phyloP scores from a whole-genome alignment of 2,888 invertebrate genomes.

The Drosophila nigricruria region DNA sequence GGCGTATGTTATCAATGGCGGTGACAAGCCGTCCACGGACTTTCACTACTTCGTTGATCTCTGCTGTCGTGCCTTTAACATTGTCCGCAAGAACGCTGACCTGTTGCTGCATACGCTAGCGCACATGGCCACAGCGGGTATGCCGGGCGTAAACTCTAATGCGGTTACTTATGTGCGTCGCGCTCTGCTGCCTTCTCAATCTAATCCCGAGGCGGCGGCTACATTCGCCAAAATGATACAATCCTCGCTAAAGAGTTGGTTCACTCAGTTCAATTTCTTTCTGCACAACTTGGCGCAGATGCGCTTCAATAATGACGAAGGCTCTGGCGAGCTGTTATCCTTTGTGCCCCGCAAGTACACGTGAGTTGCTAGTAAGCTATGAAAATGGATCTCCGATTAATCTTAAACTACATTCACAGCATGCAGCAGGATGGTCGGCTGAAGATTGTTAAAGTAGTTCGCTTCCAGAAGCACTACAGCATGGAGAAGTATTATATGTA shows the following conservation, averaged over 20 bases:
- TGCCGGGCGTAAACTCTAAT: conserved; percentile 92
- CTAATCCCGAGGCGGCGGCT: conserved; percentile 98
- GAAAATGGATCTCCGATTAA: background rate
- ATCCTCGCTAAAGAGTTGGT: conserved; percentile 95
- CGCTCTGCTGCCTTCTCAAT: conserved; percentile 94
- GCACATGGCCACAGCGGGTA: conserved; percentile 87
- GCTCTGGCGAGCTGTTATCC: conserved; percentile 92
- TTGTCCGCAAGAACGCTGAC: conserved; percentile 95
- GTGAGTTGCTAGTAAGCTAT: conserved; percentile 87
- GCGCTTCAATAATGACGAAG: conserved; percentile 95
- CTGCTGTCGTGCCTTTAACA: conserved; percentile 98
- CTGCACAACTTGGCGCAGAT: conserved; percentile 98
- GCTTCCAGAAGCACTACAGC: conserved; percentile 97
- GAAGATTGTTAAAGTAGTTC: conserved; percentile 92
- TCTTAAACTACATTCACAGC: conserved; percentile 85
- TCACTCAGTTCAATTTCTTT: conserved; percentile 99
- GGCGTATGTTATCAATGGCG: conserved; percentile 99
- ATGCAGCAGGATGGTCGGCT: conserved; percentile 96
- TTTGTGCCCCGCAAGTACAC: conserved; percentile 97
- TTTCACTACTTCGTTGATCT: conserved; percentile 99
- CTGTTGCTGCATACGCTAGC: conserved; percentile 95
- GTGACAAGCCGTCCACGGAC: conserved; percentile 95
- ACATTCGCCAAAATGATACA: conserved; percentile 98
- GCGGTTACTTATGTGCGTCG: conserved; percentile 96
- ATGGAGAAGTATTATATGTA: conserved; percentile 99